Percentiles rank a stretch among this genome's conserved stretches.
Conservation (phyloP, 1,140 invertebrate species). For the Bombus waltoni region DNA sequence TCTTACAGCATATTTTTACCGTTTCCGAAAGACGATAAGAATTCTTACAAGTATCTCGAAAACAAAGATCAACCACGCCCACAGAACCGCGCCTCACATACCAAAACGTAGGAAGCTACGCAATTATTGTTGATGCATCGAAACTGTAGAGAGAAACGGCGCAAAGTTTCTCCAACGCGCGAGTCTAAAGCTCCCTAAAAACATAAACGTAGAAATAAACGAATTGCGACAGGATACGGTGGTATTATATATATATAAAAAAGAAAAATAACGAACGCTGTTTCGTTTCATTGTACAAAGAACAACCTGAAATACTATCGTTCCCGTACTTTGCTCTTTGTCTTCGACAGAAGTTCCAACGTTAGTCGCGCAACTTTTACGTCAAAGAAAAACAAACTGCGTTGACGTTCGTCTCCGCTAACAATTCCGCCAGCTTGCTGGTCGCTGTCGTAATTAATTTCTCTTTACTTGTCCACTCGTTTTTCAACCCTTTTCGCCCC, state of each 20-base stretch:
- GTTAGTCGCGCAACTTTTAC: background rate
- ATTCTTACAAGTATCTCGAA: background rate
- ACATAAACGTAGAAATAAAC: conserved; percentile 6
- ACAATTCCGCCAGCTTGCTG: background rate
- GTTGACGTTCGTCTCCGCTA: background rate
- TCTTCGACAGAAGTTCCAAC: background rate
- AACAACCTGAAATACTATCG: background rate
- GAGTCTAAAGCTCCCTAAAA: background rate
- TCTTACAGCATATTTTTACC: too few relatives aligned
- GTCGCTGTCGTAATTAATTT: conserved; percentile 37
- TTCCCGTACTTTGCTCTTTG: too few relatives aligned
- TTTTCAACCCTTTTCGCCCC: background rate
- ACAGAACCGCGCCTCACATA: background rate
- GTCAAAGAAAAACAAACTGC: conserved; percentile 2
- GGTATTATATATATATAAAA: background rate
- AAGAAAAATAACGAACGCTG: background rate
- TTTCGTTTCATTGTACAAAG: background rate
- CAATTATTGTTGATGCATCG: too few relatives aligned
- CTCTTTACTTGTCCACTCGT: conserved; percentile 14
- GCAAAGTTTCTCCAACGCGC: background rate
- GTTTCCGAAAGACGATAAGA: background rate
- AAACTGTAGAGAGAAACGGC: background rate
- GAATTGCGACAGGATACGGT: background rate
- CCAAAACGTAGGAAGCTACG: background rate
- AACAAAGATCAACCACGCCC: background rate